These are phyloP conservation scores for Pollimyrus isidori DNA, from an alignment of 2,113 vertebrate species.

Conservation along the genomic window DNA sequence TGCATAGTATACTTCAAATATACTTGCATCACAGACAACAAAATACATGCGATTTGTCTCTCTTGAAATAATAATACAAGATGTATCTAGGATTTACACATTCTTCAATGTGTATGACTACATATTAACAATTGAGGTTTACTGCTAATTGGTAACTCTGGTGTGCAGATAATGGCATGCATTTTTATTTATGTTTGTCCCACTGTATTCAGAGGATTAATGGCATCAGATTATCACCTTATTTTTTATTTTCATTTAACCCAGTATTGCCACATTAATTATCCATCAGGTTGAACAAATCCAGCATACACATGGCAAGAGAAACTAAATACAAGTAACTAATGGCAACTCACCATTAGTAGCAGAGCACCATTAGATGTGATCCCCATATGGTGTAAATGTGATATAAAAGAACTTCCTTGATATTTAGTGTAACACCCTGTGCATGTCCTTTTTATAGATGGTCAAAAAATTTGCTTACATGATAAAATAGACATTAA, in stretches of 20 bases:
- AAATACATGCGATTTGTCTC: neutral
- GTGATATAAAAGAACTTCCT: neutral
- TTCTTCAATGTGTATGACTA: neutral
- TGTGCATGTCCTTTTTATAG: neutral
- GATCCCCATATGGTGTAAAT: neutral
- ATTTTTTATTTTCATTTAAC: neutral
- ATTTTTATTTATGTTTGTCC: neutral
- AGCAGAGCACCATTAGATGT: too few species aligned
- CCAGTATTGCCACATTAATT: neutral
- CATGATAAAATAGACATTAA: neutral
- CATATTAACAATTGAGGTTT: neutral
- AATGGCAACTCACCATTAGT: neutral
- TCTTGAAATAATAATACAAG: neutral
- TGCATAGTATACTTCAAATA: neutral
- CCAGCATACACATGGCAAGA: neutral
- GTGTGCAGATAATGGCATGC: neutral
- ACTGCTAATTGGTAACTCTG: neutral
- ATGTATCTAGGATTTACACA: neutral
- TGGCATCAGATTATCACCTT: neutral
- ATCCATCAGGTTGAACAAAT: neutral
- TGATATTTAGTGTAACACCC: neutral
- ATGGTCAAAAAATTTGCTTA: neutral
- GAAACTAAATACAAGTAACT: neutral
- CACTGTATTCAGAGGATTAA: neutral
- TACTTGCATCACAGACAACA: neutral